Evolutionary conservation across 2,888 invertebrate genomes (phyloP).

Genomic region (Leptarthrus brevirostris): DNA sequence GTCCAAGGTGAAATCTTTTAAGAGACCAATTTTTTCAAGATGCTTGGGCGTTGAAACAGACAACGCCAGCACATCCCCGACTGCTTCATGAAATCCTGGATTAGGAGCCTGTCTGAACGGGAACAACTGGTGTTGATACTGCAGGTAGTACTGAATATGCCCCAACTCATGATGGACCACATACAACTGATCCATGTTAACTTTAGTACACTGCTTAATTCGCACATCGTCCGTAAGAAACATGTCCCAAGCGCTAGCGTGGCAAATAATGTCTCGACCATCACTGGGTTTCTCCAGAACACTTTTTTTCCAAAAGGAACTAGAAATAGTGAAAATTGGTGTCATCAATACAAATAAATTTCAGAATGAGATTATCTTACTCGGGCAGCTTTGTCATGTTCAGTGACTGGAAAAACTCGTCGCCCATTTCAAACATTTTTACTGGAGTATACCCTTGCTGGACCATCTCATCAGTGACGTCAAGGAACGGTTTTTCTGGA

Average conservation of each 20-base stretch:
- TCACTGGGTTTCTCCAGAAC: slow-evolving; percentile 87
- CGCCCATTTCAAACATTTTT: slow-evolving; percentile 85
- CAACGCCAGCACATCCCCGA: slow-evolving; percentile 78
- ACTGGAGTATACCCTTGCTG: slow-evolving; percentile 79
- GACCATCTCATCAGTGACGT: slow-evolving; percentile 80
- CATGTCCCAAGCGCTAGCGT: slow-evolving; percentile 92
- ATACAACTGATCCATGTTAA: slow-evolving; percentile 71
- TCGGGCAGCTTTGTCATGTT: slow-evolving; percentile 82
- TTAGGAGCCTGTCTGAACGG: slow-evolving; percentile 72
- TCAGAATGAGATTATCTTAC: slow-evolving; percentile 55
- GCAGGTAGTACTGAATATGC: slow-evolving; percentile 76
- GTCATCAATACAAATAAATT: background rate
- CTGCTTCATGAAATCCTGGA: slow-evolving; percentile 80
- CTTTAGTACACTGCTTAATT: slow-evolving; percentile 75
- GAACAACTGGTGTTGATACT: slow-evolving; percentile 72
- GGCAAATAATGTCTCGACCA: slow-evolving; percentile 80
- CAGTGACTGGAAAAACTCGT: slow-evolving; percentile 86
- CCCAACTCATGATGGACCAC: slow-evolving; percentile 78
- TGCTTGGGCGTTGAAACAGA: slow-evolving; percentile 79
- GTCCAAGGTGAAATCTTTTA: slow-evolving; percentile 73
- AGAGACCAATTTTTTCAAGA: slow-evolving; percentile 75
- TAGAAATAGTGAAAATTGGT: slow-evolving; percentile 55
- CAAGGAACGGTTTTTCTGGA: slow-evolving; percentile 76
- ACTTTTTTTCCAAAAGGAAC: slow-evolving; percentile 86
- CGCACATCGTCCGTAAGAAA: slow-evolving; percentile 82